These are phyloP conservation scores for Cerastis rubricosa DNA, from an alignment of 2,888 invertebrate species.

Conservation along the genomic window DNA sequence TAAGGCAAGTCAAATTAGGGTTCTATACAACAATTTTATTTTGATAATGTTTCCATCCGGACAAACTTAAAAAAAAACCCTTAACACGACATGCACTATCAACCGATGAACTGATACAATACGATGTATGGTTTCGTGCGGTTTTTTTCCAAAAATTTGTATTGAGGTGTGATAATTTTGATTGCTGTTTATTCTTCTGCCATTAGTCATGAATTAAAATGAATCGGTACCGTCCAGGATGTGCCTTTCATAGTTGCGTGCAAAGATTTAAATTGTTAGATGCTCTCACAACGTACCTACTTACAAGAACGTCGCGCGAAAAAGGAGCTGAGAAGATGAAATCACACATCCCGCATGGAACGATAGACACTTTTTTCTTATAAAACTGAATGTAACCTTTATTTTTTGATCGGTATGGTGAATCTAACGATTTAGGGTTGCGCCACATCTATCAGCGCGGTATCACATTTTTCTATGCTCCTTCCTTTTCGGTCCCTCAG, in stretches of 20 bases:
- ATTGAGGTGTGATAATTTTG: neutral
- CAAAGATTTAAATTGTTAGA: neutral
- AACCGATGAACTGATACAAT: neutral
- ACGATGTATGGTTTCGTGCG: neutral
- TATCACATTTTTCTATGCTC: neutral
- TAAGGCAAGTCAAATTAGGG: slow-evolving; percentile 26
- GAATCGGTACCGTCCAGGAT: neutral
- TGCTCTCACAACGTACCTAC: neutral
- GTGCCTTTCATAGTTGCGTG: neutral
- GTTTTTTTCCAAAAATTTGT: neutral
- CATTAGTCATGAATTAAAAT: neutral
- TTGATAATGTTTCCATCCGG: slow-evolving; percentile 1
- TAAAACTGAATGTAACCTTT: neutral
- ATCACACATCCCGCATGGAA: neutral
- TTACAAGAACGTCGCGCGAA: neutral
- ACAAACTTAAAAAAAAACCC: neutral
- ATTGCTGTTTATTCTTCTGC: neutral
- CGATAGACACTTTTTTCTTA: neutral
- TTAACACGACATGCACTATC: neutral
- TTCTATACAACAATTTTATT: slow-evolving; percentile 22
- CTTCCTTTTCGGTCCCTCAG: neutral
- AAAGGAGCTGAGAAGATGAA: neutral
- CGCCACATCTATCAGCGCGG: neutral
- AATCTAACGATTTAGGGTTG: neutral
- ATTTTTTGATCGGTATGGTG: neutral